Conservation (phyloP, 2,888 invertebrate genomes). For the Rotaria magnacalcarata region DNA sequence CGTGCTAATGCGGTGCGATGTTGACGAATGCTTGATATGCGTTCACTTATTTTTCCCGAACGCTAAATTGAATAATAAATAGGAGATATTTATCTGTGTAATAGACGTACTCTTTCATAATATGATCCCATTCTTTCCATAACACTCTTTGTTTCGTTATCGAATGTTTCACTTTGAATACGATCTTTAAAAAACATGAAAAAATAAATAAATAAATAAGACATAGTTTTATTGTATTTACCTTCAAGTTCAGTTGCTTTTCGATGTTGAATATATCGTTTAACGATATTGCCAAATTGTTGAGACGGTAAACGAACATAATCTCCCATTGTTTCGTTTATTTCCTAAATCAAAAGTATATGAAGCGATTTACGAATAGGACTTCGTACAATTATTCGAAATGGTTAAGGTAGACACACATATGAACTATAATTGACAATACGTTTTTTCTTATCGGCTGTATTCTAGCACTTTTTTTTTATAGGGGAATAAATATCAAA, state of each 20-base stretch:
- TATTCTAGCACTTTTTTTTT: no score
- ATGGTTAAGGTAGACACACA: no score
- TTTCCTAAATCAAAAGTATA: background rate
- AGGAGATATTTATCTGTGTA: background rate
- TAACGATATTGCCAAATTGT: slow-evolving; percentile 30
- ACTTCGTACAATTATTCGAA: no score
- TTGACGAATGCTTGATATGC: slow-evolving; percentile 54
- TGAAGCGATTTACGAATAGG: no score
- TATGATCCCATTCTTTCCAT: slow-evolving; percentile 10
- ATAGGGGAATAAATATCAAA: no score
- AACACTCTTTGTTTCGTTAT: background rate
- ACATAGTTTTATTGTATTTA: background rate
- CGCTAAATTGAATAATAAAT: background rate
- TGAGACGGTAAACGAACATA: background rate
- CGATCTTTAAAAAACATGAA: background rate
- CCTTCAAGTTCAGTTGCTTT: background rate
- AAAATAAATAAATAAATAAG: background rate
- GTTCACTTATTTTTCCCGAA: slow-evolving; percentile 22
- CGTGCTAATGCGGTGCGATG: slow-evolving; percentile 53
- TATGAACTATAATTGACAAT: no score
- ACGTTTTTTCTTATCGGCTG: no score
- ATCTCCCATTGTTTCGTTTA: background rate
- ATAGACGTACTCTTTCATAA: background rate
- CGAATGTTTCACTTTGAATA: background rate
- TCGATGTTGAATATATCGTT: slow-evolving; percentile 22